A percentile compares a stretch with the other conserved stretches of the same genome.
Evolutionary conservation across 2,888 invertebrate species (phyloP).

Genomic region (Drosophila dives): DNA sequence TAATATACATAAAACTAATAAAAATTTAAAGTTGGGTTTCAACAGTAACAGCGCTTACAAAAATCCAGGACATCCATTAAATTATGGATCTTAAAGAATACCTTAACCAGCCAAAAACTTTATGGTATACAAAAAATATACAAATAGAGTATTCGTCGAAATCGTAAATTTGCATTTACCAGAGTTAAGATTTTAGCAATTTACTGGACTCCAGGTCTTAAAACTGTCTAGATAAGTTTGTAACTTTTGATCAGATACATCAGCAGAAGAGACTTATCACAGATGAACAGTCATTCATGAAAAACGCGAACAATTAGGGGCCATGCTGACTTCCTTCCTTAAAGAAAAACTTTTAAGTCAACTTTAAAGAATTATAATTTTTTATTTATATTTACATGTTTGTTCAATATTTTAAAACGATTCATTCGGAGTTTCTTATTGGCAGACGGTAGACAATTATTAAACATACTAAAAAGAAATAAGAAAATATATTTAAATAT

Average conservation of each 20-base stretch:
- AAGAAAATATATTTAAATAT: neutral
- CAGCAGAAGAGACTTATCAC: neutral
- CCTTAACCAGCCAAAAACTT: neutral
- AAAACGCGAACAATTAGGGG: neutral
- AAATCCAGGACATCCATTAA: neutral
- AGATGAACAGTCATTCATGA: neutral
- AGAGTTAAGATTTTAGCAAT: neutral
- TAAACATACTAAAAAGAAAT: slow-evolving; percentile 66
- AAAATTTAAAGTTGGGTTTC: too few species aligned
- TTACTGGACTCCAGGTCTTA: neutral
- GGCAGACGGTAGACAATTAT: slow-evolving; percentile 70
- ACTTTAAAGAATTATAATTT: neutral
- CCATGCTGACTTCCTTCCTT: neutral
- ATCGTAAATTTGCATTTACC: neutral
- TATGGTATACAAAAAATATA: neutral
- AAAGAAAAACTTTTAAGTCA: neutral
- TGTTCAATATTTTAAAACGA: neutral
- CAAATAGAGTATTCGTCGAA: neutral
- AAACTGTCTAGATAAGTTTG: neutral
- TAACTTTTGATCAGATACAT: neutral
- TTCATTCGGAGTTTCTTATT: slow-evolving; percentile 62
- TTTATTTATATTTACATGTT: neutral
- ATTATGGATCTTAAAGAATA: neutral
- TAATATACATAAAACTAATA: neutral
- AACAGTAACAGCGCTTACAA: neutral